Base-by-base conservation (phyloP, 2,797 vertebrate genomes). In the Rhabdomys pumilio region DNA sequence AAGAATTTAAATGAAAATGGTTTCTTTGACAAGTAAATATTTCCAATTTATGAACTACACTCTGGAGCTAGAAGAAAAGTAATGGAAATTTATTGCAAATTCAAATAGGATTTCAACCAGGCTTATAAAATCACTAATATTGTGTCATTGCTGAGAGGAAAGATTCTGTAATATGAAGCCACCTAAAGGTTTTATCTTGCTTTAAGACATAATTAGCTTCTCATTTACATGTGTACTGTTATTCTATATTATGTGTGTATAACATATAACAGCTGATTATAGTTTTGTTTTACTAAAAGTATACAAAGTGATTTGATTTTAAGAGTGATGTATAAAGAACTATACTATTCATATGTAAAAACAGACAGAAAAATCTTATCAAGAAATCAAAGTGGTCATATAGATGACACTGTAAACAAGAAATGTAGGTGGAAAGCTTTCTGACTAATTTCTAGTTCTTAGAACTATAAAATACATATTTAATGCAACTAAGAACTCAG, bases 11-110 rank as follows among this genome's bases (percentile, higher is more conserved):
- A 93, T 88, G 24, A 82, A 95, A 96, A 93, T 81, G 53, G 72
- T 96, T 88, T 90, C 59, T 96, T 97, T 96, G 95, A 98, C 87
- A 97, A 96, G 92, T 85, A 95, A 97, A 93, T 98, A 96, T 90
- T 94, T 96, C 41, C 73, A 97, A 82, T 96, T 97, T 96, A 96
- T 96, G 76, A 90, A 94, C 55, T 96, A 73, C 7, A 82, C 59
- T 97, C 84, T 93, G n/a, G 72, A 93, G 59, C 87, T 96, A 80
- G 95, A 95, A 97, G 82, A 89, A 97, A 98, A 97, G 57, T 85
- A 95, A 97, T 93, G 76, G 34, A 94, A 90, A 94, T 96, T 95
- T 95, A 83, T 91, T 95, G 85, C n/a, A 76, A 94, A 90, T 94
- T 96, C 55, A 96, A 89, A 94, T 96, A 92, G 73, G 76, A n/a